Conservation (phyloP, 1,140 invertebrate species). For the Archivesica marissinica region DNA sequence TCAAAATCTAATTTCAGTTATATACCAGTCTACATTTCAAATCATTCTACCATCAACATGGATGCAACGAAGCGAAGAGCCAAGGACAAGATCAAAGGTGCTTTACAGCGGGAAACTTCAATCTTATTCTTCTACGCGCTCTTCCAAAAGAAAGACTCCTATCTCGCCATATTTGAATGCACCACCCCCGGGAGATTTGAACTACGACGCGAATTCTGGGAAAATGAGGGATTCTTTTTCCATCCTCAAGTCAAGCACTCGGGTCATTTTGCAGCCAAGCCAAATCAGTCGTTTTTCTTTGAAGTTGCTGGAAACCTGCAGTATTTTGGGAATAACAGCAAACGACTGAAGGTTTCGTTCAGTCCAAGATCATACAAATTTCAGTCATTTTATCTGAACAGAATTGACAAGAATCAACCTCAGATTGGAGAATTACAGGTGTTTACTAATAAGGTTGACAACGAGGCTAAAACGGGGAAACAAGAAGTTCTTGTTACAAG, state of each 20-base stretch:
- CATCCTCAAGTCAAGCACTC: conserved; percentile 50
- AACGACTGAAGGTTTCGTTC: conserved; percentile 26
- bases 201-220: conserved; percentile 46
- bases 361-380: conserved; percentile 58
- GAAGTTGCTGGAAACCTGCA: conserved; percentile 45
- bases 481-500: conserved; percentile 20
- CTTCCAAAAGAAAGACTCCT: conserved; percentile 38
- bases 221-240: conserved; percentile 54
- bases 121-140: conserved; percentile 51
- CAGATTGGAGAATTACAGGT: conserved; percentile 44
- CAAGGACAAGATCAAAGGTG: conserved; percentile 23
- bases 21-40: not conserved
- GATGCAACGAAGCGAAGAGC: not conserved
- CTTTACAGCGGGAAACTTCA: conserved; percentile 50
- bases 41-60: not conserved
- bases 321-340: not conserved
- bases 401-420: not conserved
- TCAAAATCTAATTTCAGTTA: conserved; percentile 7
- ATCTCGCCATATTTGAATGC: conserved; percentile 50
- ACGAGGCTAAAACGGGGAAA: not conserved
- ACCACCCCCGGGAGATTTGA: conserved; percentile 50
- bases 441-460: not conserved
- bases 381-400: conserved; percentile 47
- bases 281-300: conserved; percentile 56
- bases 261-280: conserved; percentile 43